Percentiles rank a stretch among this genome's conserved stretches.
Conservation (phyloP, 2,113 vertebrate species). For the Scomber colias region DNA sequence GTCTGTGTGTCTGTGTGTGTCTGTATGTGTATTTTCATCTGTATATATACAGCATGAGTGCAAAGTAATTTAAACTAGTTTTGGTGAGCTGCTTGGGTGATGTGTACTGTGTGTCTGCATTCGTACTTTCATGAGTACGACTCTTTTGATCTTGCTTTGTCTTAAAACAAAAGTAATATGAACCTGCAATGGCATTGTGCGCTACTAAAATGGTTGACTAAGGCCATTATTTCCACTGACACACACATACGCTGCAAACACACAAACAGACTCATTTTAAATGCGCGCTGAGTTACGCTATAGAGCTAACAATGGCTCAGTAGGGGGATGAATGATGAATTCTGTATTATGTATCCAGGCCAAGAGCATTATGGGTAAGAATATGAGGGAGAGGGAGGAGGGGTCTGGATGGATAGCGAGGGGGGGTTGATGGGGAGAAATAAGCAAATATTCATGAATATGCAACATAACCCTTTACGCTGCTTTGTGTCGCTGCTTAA, state of each 20-base stretch:
- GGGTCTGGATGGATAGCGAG: conserved; percentile 4
- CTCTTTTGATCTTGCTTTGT: conserved; percentile 37
- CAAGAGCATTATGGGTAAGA: conserved; percentile 69
- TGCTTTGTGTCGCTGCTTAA: conserved; percentile 40
- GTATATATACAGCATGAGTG: neutral
- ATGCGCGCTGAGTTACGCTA: conserved; percentile 33
- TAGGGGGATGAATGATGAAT: conserved; percentile 62
- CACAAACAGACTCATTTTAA: conserved; percentile 25
- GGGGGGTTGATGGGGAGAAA: conserved; percentile 35
- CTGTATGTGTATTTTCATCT: conserved; percentile 4
- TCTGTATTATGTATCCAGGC: conserved; percentile 72
- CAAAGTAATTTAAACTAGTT: conserved; percentile 24
- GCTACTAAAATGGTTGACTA: conserved; percentile 32
- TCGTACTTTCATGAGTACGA: neutral
- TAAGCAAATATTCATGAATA: conserved; percentile 65
- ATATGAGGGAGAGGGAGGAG: conserved; percentile 27
- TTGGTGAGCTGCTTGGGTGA: conserved; percentile 9
- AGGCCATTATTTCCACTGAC: conserved; percentile 45
- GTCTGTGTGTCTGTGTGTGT: neutral
- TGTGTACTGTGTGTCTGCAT: neutral
- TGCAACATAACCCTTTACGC: conserved; percentile 53
- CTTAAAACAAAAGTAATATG: conserved; percentile 33
- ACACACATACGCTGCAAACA: conserved; percentile 11
- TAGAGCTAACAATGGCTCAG: conserved; percentile 65
- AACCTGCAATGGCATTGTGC: conserved; percentile 40